These are phyloP conservation scores for Zygothrica quintamaculata DNA, from an alignment of 2,888 invertebrate genomes.

Conservation along the genomic window DNA sequence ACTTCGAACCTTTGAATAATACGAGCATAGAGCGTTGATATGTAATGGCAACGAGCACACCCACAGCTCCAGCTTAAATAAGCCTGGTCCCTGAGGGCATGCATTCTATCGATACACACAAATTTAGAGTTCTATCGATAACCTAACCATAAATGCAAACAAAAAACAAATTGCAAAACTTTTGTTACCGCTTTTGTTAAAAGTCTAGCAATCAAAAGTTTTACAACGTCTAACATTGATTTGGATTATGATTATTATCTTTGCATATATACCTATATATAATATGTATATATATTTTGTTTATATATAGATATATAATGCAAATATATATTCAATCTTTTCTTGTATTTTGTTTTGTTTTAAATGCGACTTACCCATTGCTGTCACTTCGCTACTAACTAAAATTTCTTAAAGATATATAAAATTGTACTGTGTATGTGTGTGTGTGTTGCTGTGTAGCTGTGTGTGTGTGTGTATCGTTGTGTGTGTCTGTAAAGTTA, in stretches of 20 bases:
- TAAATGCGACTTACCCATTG: conserved; percentile 68
- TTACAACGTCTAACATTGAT: conserved; percentile 48
- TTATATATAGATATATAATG: too few relatives aligned
- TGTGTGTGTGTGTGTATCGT: conserved; percentile 8
- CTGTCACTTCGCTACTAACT: conserved; percentile 70
- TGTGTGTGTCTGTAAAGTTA: too few relatives aligned
- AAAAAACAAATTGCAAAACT: conserved; percentile 53
- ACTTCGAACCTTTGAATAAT: conserved; percentile 79
- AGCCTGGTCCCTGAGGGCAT: conserved; percentile 45
- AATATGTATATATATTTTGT: background rate
- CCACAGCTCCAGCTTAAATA: conserved; percentile 47
- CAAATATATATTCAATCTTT: background rate
- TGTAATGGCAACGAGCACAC: conserved; percentile 63
- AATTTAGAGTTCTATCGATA: conserved; percentile 4
- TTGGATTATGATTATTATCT: conserved; percentile 22
- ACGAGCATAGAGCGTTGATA: conserved; percentile 79
- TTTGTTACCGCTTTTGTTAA: conserved; percentile 38
- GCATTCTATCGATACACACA: conserved; percentile 14
- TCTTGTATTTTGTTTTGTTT: conserved; percentile 27
- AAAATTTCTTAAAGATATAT: conserved; percentile 57
- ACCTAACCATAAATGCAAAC: too few relatives aligned
- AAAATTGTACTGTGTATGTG: conserved; percentile 28
- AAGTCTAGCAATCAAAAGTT: conserved; percentile 43
- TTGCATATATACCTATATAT: conserved; percentile 1
- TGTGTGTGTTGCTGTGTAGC: conserved; percentile 1